Evolutionary conservation across 2,113 vertebrate genomes (phyloP).

Genomic region (Mastomys natalensis): DNA sequence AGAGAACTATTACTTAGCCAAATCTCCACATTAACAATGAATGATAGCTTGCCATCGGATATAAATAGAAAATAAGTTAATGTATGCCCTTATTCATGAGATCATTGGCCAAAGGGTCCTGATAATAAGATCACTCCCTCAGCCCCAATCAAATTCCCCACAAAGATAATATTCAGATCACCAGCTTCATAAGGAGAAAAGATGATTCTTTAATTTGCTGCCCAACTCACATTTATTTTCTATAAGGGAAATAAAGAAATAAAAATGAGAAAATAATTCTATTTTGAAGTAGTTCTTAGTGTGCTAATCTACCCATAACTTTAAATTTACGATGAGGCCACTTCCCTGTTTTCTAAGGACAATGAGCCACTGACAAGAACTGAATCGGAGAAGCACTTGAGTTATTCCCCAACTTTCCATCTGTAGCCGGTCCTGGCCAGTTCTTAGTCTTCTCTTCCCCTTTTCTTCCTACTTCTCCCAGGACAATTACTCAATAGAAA

Average conservation of each 20-base stretch:
- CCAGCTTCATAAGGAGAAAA: constrained; percentile 58
- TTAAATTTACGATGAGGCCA: constrained; percentile 68
- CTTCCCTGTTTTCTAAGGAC: constrained; percentile 63
- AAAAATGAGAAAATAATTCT: constrained; percentile 77
- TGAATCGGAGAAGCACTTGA: constrained; percentile 63
- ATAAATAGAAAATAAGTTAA: constrained; percentile 80
- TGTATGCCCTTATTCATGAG: constrained; percentile 73
- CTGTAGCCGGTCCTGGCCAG: constrained; percentile 4
- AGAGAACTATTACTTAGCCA: constrained; percentile 81
- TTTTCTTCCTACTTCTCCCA: constrained; percentile 30
- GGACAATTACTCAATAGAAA: constrained; percentile 67
- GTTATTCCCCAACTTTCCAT: constrained; percentile 61
- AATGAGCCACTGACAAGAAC: constrained; percentile 59
- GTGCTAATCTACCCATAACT: constrained; percentile 66
- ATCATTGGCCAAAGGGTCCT: constrained; percentile 69
- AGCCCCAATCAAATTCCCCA: constrained; percentile 70
- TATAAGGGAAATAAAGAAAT: constrained; percentile 72
- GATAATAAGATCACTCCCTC: constrained; percentile 76
- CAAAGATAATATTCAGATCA: constrained; percentile 74
- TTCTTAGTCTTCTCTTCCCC: constrained; percentile 47
- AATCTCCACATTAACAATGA: constrained; percentile 79
- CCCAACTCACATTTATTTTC: constrained; percentile 74
- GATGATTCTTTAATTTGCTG: constrained; percentile 71
- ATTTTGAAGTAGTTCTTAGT: constrained; percentile 72
- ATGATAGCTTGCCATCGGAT: constrained; percentile 72